Conservation (phyloP, 2,113 vertebrate species). For the Cichladusa arquata region DNA sequence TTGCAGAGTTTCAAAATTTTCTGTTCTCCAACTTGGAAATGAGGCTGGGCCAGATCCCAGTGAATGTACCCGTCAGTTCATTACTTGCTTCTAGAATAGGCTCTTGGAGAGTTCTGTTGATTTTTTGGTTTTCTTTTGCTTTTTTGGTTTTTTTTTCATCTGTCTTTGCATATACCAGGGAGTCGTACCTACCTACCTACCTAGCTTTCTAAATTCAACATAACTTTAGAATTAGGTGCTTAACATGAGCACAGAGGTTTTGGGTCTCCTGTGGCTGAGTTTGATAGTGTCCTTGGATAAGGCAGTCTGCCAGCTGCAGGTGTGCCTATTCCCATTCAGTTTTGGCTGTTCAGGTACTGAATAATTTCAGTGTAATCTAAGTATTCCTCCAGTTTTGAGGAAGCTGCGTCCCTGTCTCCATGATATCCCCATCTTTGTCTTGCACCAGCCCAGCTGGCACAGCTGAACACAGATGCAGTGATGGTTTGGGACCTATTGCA, state of each 20-base stretch:
- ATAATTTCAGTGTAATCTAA: background rate
- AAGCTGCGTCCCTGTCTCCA: rapidly evolving
- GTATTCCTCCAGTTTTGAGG: background rate
- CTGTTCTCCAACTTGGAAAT: background rate
- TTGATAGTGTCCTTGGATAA: background rate
- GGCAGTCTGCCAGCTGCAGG: background rate
- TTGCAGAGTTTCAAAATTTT: background rate
- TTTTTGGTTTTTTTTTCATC: rapidly evolving
- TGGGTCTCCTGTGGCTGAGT: background rate
- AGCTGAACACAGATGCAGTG: too few species aligned
- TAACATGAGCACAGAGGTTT: background rate
- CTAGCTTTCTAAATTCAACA: background rate
- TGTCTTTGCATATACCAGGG: background rate
- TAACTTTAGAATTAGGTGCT: background rate
- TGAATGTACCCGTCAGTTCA: background rate
- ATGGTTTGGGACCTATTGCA: background rate
- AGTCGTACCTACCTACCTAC: background rate
- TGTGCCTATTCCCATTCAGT: background rate
- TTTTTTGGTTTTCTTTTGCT: background rate
- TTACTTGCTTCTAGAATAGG: background rate
- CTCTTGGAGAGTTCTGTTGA: background rate
- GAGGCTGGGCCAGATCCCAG: background rate
- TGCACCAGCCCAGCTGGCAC: background rate
- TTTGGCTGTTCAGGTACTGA: background rate
- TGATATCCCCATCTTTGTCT: rapidly evolving